These are phyloP conservation scores for Lycodopsis pacificus DNA, from an alignment of 2,797 vertebrate genomes.

Conservation along the genomic window DNA sequence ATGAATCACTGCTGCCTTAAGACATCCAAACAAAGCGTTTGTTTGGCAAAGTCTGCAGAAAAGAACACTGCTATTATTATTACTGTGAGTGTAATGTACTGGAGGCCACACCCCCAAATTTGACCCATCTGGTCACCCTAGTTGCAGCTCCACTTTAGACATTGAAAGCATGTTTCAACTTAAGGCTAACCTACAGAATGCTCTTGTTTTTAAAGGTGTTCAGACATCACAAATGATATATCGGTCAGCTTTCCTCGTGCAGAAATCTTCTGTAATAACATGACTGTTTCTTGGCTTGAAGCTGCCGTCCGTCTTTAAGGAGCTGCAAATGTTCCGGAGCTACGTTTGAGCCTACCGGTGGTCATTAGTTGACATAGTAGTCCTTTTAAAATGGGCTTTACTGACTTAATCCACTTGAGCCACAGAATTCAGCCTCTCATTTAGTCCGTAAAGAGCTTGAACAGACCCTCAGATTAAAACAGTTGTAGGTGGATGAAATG, in stretches of 20 bases:
- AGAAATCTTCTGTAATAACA: neutral
- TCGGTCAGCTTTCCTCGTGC: too few relatives aligned
- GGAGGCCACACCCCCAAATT: neutral
- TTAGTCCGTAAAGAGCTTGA: neutral
- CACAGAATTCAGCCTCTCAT: conserved; percentile 4
- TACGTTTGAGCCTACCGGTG: neutral
- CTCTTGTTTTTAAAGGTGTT: neutral
- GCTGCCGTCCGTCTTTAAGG: neutral
- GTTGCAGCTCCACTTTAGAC: neutral
- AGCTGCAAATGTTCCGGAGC: neutral
- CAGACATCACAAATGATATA: neutral
- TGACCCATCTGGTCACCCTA: neutral
- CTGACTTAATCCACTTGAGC: neutral
- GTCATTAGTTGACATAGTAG: neutral
- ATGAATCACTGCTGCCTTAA: neutral
- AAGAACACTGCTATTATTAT: neutral
- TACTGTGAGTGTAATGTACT: neutral
- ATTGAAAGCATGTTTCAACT: neutral
- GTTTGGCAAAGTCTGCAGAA: neutral
- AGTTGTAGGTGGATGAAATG: conserved; percentile 6
- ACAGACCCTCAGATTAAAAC: conserved; percentile 13
- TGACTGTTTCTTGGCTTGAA: neutral
- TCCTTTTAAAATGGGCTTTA: neutral
- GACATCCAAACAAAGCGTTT: neutral
- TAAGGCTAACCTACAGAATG: neutral